Conservation (phyloP, 1,140 invertebrate genomes). For the Lordiphosa collinella region DNA sequence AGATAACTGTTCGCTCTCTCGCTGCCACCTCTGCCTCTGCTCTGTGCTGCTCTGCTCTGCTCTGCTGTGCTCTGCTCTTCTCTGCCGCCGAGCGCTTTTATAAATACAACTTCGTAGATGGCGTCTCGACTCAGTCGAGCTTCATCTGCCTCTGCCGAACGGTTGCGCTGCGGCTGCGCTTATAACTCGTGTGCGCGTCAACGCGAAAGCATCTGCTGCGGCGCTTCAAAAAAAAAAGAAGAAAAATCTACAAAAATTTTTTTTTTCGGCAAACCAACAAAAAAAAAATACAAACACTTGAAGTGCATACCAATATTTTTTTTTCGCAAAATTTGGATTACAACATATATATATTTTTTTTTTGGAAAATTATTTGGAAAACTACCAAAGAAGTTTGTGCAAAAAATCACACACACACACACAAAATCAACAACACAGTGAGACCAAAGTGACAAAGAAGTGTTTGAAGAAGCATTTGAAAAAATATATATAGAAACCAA, state of each 20-base stretch:
- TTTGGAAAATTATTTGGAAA: constrained; percentile 13
- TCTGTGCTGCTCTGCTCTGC: constrained; percentile 8
- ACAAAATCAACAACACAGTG: constrained; percentile 20
- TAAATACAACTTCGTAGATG: constrained; percentile 73
- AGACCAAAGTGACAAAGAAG: constrained; percentile 30
- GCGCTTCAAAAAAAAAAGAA: constrained; percentile 29
- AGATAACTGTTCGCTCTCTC: constrained; percentile 35
- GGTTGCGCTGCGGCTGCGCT: constrained; percentile 70
- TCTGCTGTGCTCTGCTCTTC: constrained; percentile 10
- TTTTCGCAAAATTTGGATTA: constrained; percentile 16
- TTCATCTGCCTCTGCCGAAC: constrained; percentile 54
- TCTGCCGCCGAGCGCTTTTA: constrained; percentile 46
- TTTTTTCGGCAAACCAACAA: constrained; percentile 8
- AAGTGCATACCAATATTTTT: constrained; percentile 35
- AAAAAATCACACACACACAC: constrained; percentile 14
- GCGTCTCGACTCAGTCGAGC: constrained; percentile 54
- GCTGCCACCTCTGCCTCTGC: constrained; percentile 21
- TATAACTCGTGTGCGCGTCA: constrained; percentile 67
- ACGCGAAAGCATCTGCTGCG: constrained; percentile 61
- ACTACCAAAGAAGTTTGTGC: constrained; percentile 37
- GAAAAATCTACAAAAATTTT: background rate
- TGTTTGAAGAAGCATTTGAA: constrained; percentile 2
- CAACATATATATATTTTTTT: constrained; percentile 12
- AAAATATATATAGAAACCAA: constrained; percentile 10
- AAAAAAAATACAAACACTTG: constrained; percentile 24